Percentiles rank a stretch among this genome's conserved stretches.
These are phyloP conservation scores for Pelodytes ibericus DNA, from an alignment of 2,797 vertebrate species.

Conservation along the genomic window DNA sequence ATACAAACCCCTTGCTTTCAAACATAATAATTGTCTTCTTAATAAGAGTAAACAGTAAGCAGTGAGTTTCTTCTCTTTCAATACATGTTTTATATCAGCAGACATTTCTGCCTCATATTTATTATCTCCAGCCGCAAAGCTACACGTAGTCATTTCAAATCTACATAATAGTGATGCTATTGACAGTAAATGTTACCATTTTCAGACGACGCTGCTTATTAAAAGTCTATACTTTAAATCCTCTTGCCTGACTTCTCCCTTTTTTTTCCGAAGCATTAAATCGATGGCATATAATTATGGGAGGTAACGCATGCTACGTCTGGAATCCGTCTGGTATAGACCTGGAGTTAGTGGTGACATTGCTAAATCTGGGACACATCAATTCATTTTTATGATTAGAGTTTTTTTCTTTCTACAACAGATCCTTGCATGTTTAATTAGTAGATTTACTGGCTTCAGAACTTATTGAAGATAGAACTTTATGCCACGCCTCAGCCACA, in stretches of 20 bases:
- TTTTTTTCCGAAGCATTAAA: conserved; percentile 55
- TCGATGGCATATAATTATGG: conserved; percentile 66
- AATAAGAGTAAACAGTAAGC: no score
- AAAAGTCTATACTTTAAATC: conserved; percentile 41
- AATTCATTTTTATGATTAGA: conserved; percentile 61
- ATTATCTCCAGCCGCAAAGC: neutral
- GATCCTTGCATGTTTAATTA: conserved; percentile 63
- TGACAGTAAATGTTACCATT: conserved; percentile 26
- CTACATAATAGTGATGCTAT: conserved; percentile 16
- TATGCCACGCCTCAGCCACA: conserved; percentile 44
- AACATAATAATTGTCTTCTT: no score
- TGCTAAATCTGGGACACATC: conserved; percentile 67
- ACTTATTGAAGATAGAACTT: conserved; percentile 50
- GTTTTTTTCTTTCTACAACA: conserved; percentile 55
- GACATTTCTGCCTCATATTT: no score
- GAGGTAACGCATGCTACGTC: conserved; percentile 66
- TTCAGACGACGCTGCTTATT: conserved; percentile 16
- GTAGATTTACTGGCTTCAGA: conserved; percentile 50
- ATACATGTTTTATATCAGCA: no score
- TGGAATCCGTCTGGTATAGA: conserved; percentile 59
- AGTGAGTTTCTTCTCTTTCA: no score
- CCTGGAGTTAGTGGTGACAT: conserved; percentile 63
- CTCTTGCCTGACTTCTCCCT: conserved; percentile 39
- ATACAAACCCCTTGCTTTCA: no score
- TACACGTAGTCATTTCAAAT: neutral